A percentile compares a stretch with the other conserved stretches of the same genome.
Evolutionary conservation across 2,888 invertebrate genomes (phyloP).

Genomic region (Dolichopus griseipennis): DNA sequence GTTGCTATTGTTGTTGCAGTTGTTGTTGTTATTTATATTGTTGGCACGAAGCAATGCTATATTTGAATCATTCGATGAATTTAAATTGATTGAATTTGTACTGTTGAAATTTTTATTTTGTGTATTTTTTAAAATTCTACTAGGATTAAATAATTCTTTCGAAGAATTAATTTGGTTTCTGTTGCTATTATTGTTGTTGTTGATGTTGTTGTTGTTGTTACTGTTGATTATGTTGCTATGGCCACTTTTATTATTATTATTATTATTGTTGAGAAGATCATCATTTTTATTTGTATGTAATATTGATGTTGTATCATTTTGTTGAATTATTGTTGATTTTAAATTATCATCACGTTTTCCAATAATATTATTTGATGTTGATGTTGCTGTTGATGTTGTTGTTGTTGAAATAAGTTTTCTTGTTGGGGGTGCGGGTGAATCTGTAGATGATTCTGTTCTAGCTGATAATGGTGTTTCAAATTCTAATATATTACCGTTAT

Average conservation of each 20-base stretch:
- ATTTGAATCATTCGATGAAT: constrained; percentile 20
- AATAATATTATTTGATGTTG: background rate
- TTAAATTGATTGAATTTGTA: constrained; percentile 21
- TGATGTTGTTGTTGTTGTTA: background rate
- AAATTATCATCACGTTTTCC: background rate
- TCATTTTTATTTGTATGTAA: constrained; percentile 9
- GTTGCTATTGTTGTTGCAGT: constrained; percentile 15
- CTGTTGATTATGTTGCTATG: background rate
- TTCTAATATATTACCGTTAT: background rate
- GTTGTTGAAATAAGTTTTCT: constrained; percentile 8
- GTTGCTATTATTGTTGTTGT: background rate
- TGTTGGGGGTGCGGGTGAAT: constrained; percentile 2
- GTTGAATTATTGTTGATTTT: background rate
- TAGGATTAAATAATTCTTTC: constrained; percentile 23
- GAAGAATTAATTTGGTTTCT: constrained; percentile 17
- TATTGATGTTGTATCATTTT: constrained; percentile 12
- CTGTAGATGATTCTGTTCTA: constrained; percentile 8
- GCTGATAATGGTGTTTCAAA: constrained; percentile 1
- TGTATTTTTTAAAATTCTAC: constrained; percentile 16
- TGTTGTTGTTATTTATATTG: constrained; percentile 11
- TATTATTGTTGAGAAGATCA: constrained; percentile 12
- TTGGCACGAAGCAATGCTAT: constrained; percentile 20
- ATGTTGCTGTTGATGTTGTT: constrained; percentile 8
- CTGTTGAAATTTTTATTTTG: background rate
- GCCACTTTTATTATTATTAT: constrained; percentile 11